A percentile compares a stretch with the other conserved stretches of the same genome.
Conservation (phyloP, 2,797 vertebrate species). For the Bovichtus variegatus region DNA sequence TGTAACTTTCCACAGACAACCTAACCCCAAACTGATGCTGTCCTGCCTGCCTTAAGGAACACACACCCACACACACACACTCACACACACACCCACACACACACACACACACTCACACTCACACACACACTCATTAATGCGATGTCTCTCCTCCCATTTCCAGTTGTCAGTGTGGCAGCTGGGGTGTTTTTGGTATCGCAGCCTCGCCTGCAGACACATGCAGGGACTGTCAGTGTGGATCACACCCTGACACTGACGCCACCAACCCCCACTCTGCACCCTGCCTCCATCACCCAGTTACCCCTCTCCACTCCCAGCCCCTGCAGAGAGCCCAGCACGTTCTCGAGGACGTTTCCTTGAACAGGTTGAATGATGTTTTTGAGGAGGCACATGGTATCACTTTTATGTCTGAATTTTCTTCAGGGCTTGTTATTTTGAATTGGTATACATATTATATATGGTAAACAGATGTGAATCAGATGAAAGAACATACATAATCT, state of each 20-base stretch:
- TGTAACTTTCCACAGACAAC: constrained; percentile 13
- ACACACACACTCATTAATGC: constrained; percentile 73
- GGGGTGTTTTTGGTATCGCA: constrained; percentile 60
- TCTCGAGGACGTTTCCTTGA: constrained; percentile 9
- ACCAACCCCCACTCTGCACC: neutral
- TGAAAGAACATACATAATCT: neutral
- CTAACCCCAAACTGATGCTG: neutral
- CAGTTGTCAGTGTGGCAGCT: constrained; percentile 78
- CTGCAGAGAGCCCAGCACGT: neutral
- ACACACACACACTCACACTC: constrained; percentile 22
- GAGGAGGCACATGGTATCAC: neutral
- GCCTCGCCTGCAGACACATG: constrained; percentile 64
- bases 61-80: constrained; percentile 6
- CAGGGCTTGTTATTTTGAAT: neutral
- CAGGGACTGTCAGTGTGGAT: constrained; percentile 75
- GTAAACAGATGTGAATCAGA: neutral
- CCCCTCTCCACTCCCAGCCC: neutral
- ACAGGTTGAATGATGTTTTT: constrained; percentile 22
- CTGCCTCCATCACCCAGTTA: constrained; percentile 2
- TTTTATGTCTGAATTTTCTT: constrained; percentile 5
- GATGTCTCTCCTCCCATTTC: constrained; percentile 77
- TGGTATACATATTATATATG: neutral
- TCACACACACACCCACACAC: constrained; percentile 16
- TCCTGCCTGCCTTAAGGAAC: constrained; percentile 16
- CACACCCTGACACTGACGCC: constrained; percentile 51